Evolutionary conservation across 2,113 vertebrate species (phyloP).

Genomic region (Leptocoma aspasia): DNA sequence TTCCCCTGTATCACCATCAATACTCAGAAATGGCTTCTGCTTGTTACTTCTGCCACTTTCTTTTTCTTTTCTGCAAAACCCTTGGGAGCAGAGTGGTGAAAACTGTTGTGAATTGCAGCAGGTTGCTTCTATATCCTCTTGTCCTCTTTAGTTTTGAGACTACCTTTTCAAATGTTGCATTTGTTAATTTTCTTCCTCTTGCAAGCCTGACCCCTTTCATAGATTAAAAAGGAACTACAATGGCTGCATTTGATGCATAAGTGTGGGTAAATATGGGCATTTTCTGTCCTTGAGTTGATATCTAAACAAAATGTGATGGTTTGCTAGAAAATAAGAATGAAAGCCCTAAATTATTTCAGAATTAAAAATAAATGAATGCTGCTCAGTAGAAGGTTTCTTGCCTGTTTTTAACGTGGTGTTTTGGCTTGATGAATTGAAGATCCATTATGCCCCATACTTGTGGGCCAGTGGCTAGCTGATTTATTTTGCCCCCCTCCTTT

Average conservation of each 20-base stretch:
- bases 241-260: background rate
- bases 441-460: background rate
- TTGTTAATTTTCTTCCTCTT: background rate
- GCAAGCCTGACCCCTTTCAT: background rate
- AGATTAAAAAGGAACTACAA: background rate
- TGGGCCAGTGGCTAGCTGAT: background rate
- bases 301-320: background rate
- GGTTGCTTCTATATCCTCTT: background rate
- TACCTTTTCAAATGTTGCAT: background rate
- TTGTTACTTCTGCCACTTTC: background rate
- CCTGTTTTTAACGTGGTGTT: background rate
- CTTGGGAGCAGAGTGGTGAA: background rate
- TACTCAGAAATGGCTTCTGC: background rate
- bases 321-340: background rate
- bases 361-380: background rate
- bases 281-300: background rate
- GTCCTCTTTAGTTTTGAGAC: background rate
- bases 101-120: background rate
- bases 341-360: background rate
- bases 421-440: background rate
- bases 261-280: background rate
- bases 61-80: background rate
- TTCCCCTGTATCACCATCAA: background rate
- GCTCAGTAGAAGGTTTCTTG: background rate
- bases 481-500: accelerated